Conservation (phyloP, 2,888 invertebrate species). For the Epinotia ramella region DNA sequence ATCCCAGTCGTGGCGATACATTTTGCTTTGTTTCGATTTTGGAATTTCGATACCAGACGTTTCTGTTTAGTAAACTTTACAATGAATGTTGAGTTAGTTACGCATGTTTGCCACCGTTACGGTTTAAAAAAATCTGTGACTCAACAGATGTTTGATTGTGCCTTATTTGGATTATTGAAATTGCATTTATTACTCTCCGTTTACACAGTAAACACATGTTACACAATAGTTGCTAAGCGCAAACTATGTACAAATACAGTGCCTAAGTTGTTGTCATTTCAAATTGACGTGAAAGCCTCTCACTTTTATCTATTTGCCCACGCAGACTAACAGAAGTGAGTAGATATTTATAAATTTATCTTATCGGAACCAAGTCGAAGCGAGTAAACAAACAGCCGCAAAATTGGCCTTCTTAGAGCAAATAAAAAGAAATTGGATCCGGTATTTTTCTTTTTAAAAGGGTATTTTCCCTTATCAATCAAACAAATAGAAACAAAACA, state of each 20-base stretch:
- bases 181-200: not conserved
- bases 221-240: not conserved
- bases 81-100: too few relatives aligned
- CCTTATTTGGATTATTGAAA: not conserved
- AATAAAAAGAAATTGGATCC: not conserved
- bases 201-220: not conserved
- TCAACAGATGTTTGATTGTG: not conserved
- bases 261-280: not conserved
- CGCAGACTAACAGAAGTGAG: not conserved
- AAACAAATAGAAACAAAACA: constrained; percentile 19
- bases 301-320: constrained; percentile 5
- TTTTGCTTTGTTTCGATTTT: too few relatives aligned
- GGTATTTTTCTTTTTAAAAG: not conserved
- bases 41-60: too few relatives aligned
- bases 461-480: constrained; percentile 20
- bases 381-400: constrained; percentile 1
- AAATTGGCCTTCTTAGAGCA: constrained; percentile 8
- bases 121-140: not conserved
- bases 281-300: constrained; percentile 4
- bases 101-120: too few relatives aligned
- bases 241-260: constrained; percentile 8
- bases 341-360: constrained; percentile 21
- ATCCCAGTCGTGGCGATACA: too few relatives aligned
- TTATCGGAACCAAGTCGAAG: constrained; percentile 44
- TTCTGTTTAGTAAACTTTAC: too few relatives aligned